Percentiles rank a stretch among this genome's conserved stretches.
Evolutionary conservation across 1,140 invertebrate genomes (phyloP).

Genomic region (Drosophila repletoides): DNA sequence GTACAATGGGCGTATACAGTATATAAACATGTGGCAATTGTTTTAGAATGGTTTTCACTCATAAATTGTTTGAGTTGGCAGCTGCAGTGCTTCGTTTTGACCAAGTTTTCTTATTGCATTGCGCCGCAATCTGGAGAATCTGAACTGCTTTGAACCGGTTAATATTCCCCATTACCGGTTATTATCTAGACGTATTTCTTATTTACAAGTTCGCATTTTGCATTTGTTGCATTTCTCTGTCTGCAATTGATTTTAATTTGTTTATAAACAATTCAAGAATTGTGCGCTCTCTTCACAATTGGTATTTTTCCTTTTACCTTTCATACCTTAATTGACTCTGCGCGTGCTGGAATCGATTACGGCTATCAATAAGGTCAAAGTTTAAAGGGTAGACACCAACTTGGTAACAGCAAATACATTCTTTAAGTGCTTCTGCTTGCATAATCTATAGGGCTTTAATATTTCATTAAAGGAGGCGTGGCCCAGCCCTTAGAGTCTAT

Average conservation of each 20-base stretch:
- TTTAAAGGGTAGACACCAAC: background rate
- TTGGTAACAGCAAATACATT: background rate
- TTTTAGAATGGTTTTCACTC: constrained; percentile 35
- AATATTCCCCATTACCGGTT: constrained; percentile 38
- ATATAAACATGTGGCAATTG: constrained; percentile 14
- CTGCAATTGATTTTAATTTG: constrained; percentile 65
- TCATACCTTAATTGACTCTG: background rate
- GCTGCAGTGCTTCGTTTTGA: constrained; percentile 44
- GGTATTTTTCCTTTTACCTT: constrained; percentile 10
- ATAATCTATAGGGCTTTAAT: background rate
- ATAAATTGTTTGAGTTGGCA: constrained; percentile 29
- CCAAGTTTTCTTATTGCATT: constrained; percentile 32
- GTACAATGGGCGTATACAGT: background rate
- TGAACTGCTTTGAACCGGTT: constrained; percentile 53
- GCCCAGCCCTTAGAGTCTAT: no score
- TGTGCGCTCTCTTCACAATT: constrained; percentile 3
- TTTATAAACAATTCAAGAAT: constrained; percentile 53
- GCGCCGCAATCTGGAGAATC: no score
- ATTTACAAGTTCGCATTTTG: constrained; percentile 30
- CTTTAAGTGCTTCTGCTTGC: background rate
- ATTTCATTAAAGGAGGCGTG: no score
- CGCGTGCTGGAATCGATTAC: constrained; percentile 43
- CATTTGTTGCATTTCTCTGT: constrained; percentile 11
- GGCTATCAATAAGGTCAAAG: constrained; percentile 8
- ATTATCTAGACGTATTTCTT: no score